phyloP scores from a whole-genome alignment of 2,113 vertebrate species.

The Hydrolagus affinis region DNA sequence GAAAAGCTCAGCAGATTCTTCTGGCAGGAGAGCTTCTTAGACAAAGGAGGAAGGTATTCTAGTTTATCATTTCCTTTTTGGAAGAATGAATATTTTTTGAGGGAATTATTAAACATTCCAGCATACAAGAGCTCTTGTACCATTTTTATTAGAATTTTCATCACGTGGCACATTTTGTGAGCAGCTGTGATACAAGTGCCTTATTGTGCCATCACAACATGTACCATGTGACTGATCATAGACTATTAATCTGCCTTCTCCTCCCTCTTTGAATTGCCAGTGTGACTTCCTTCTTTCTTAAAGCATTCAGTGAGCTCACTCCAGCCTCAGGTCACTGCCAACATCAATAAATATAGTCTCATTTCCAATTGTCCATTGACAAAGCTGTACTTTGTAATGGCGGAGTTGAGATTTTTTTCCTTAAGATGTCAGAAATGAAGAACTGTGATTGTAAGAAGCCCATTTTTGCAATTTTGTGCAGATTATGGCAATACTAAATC shows the following conservation, averaged over 20 bases:
- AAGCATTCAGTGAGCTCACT: neutral
- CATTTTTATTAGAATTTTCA: too few relatives aligned
- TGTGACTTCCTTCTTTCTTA: neutral
- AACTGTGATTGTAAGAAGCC: neutral
- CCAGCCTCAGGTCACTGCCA: neutral
- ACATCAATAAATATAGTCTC: neutral
- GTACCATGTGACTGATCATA: neutral
- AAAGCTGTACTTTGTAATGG: neutral
- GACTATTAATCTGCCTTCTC: neutral
- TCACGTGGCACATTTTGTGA: neutral
- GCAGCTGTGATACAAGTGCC: neutral
- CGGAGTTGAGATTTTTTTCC: neutral
- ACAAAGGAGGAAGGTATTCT: too few relatives aligned
- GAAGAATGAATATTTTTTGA: neutral
- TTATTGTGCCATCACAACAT: neutral
- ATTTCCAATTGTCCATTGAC: neutral
- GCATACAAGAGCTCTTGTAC: too few relatives aligned
- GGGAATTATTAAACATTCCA: neutral
- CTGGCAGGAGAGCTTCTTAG: too few relatives aligned
- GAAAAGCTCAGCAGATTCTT: too few relatives aligned
- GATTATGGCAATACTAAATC: neutral
- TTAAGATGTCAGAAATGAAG: neutral
- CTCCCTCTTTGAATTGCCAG: neutral
- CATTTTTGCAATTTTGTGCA: neutral
- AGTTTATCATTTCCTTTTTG: slow-evolving; percentile 7